A percentile compares a stretch with the other conserved stretches of the same genome.
Conservation (phyloP, 1,140 invertebrate genomes). For the Ceratitis capitata region DNA sequence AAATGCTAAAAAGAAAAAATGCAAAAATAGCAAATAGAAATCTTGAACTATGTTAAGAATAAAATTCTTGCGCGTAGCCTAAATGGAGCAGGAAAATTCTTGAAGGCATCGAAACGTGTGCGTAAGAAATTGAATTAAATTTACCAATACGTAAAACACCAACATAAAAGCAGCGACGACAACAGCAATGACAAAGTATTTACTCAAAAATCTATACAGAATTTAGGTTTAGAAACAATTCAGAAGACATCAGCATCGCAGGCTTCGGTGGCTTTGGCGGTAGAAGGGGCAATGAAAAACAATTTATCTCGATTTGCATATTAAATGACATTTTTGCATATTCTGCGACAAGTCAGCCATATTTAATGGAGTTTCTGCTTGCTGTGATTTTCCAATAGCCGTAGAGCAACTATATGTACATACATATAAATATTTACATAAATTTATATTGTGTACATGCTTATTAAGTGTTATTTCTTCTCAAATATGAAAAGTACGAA, state of each 20-base stretch:
- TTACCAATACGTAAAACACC: not conserved
- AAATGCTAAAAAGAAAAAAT: not conserved
- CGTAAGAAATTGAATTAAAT: not conserved
- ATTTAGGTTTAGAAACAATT: too few species aligned
- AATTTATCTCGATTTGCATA: conserved; percentile 23
- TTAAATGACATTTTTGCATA: conserved; percentile 9
- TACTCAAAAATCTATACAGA: too few species aligned
- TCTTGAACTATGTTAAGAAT: not conserved
- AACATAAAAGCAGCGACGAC: not conserved
- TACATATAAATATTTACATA: too few species aligned
- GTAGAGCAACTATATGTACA: not conserved
- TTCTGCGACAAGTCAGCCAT: not conserved
- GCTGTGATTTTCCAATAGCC: not conserved
- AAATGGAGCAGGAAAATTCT: not conserved
- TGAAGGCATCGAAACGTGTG: not conserved
- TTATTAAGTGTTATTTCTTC: not conserved
- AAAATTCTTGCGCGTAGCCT: not conserved
- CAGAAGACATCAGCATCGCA: not conserved
- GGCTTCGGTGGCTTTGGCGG: not conserved
- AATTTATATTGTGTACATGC: not conserved
- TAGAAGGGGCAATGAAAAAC: not conserved
- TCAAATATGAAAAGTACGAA: too few species aligned
- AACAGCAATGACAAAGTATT: too few species aligned
- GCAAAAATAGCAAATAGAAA: not conserved
- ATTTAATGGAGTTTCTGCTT: conserved; percentile 16